phyloP scores from a whole-genome alignment of 92 coral and sea anemone genomes.

The Plumapathes pennacea region DNA sequence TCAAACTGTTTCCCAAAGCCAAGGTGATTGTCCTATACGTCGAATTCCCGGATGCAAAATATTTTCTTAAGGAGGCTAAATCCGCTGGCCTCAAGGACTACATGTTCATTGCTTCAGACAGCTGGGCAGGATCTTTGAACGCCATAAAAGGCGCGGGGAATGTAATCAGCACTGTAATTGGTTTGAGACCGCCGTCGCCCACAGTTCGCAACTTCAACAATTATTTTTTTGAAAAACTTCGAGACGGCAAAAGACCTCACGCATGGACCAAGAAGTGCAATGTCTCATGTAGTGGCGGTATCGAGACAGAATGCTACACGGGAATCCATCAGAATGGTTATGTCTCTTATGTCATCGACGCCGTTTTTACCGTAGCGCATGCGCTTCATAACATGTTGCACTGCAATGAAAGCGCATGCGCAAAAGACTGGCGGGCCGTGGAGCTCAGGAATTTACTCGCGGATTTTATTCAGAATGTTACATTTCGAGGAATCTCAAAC shows the following conservation, averaged over 20 bases:
- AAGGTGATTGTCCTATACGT: slow-evolving; percentile 54
- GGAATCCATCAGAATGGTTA: slow-evolving; percentile 57
- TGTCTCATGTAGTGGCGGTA: slow-evolving; percentile 2
- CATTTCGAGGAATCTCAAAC: slow-evolving; percentile 43
- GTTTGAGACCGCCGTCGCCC: slow-evolving; percentile 36
- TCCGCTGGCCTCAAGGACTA: slow-evolving; percentile 35
- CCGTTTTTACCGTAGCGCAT: slow-evolving; percentile 68
- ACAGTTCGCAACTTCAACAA: slow-evolving; percentile 22
- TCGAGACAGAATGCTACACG: slow-evolving; percentile 2
- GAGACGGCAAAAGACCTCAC: not conserved
- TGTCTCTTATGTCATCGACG: slow-evolving; percentile 69
- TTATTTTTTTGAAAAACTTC: slow-evolving; percentile 6
- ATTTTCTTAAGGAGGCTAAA: slow-evolving; percentile 59
- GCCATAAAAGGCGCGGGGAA: slow-evolving; percentile 34
- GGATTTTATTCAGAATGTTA: slow-evolving; percentile 37
- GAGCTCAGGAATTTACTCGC: slow-evolving; percentile 35
- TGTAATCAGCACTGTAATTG: slow-evolving; percentile 53
- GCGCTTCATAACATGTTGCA: slow-evolving; percentile 65
- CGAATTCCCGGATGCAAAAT: slow-evolving; percentile 67
- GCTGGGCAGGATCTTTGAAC: slow-evolving; percentile 66
- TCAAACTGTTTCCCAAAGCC: slow-evolving; percentile 31
- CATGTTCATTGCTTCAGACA: slow-evolving; percentile 64
- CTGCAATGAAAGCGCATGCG: slow-evolving; percentile 43
- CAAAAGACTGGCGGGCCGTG: slow-evolving; percentile 4
- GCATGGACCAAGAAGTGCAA: slow-evolving; percentile 43